A percentile compares a stretch with the other conserved stretches of the same genome.
These are phyloP conservation scores for Sarcophaga caerulescens DNA, from an alignment of 2,888 invertebrate genomes.

Conservation along the genomic window DNA sequence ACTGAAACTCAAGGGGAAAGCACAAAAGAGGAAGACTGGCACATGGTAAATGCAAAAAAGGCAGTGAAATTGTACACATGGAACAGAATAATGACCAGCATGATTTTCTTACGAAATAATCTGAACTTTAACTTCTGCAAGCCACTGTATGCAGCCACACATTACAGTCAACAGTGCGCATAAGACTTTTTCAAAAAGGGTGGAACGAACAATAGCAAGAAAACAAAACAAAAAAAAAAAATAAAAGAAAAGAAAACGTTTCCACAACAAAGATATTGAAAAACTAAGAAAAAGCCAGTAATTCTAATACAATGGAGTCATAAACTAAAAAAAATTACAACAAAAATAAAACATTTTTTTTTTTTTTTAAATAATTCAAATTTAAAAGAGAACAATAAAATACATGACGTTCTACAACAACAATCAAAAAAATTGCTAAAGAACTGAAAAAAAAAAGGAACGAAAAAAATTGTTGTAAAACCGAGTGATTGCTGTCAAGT, in stretches of 20 bases:
- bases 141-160: too few relatives aligned
- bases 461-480: slow-evolving; percentile 44
- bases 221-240: too few relatives aligned
- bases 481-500: slow-evolving; percentile 68
- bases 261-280: background rate
- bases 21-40: too few relatives aligned
- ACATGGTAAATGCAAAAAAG: too few relatives aligned
- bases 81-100: too few relatives aligned
- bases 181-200: background rate
- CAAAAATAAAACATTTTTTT: background rate
- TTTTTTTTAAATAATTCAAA: background rate
- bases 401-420: background rate
- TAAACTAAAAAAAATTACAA: background rate
- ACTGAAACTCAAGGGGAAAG: too few relatives aligned
- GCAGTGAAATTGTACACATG: too few relatives aligned
- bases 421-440: background rate
- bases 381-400: background rate
- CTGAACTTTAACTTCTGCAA: too few relatives aligned
- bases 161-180: too few relatives aligned
- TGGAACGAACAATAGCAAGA: background rate
- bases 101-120: too few relatives aligned
- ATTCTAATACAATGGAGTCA: background rate
- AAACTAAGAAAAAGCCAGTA: background rate
- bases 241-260: background rate
- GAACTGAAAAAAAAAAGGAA: background rate